Evolutionary conservation across 2,113 vertebrate genomes (phyloP), one percentile per base, ranked within the genome.

Genomic region (Ranitomeya variabilis): DNA sequence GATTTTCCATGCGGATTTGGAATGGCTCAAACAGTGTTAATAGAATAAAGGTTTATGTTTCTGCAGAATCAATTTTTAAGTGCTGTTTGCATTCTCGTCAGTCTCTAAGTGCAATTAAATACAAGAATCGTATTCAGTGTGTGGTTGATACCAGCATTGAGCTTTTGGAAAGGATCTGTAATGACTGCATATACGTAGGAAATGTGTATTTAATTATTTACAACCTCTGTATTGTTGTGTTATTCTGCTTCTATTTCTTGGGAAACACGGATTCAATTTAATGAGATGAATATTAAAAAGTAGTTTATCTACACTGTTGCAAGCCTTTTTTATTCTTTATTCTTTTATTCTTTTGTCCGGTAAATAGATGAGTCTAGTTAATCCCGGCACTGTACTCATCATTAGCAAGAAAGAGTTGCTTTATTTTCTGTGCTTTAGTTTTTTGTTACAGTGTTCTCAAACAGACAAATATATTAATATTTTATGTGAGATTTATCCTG

Each of bases 161-260:
- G 86, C 52, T 23, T 57, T 88, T 15, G 10, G 80, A 23, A 16
- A 83, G 80, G 69, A 77, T 83, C 80, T 83, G 83, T 88, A 83
- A 83, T 88, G 55, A 66, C 80, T 88, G 80, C 23, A 62, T 83
- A 88, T 83, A 45, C 37, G 37, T 45, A 83, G 59, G 87, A 88
- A 83, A 83, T 83, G 80, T 31, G 37, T 77, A 66, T 88, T 88
- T 88, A 76, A 88, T 88, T 88, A 83, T 88, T 88, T 83, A 88
- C 71, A 83, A 83, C 57, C 57, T 54, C 55, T 76, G 55, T 76
- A 88, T 77, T 76, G 71, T 77, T 83, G 60, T 66, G n/a, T 60
- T 69, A 31, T 82, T 82, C 31, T 82, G 10, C 23, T 52, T 74
- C 64, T 62, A 51, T 18, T 77, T 83, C 54, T 66, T 62, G 57